Base-by-base conservation (phyloP, 2,113 vertebrate genomes). In the Asarcornis scutulata region DNA sequence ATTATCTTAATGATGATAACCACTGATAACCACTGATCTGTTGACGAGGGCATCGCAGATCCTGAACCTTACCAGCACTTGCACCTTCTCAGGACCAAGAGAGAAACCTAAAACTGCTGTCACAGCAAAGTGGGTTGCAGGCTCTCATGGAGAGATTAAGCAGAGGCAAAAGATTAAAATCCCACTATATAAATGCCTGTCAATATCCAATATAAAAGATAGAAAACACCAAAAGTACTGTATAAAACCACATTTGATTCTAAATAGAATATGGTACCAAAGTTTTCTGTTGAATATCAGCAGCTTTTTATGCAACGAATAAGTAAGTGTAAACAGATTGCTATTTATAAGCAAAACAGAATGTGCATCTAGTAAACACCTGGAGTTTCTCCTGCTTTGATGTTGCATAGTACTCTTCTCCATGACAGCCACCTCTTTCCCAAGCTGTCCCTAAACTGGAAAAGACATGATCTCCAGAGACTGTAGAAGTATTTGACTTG, bases 281-380 rank as follows among this genome's bases (percentile, higher is more conserved):
- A 93, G 38, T 85, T 94, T 87, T 80, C 93, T 76, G 91, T 77
- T 21, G 94, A 95, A 53, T 67, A 88, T 42, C 64, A 67, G 71
- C n/a, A 95, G 29, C 23, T 86, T 86, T 50, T 91, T 69, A 68
- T 95, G 82, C 80, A 90, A 86, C 73, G 73, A 32, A 36, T 94
- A 91, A 91, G 46, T 42, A 62, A 84, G 77, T 18, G 14, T 87
- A 94, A 96, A 86, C 22, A 55, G 58, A 36, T 12, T 60, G 38
- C 91, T 97, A 40, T 93, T 92, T 64, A 87, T 60, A 94, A 62
- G 27, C 42, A 91, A 91, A 55, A 36, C 4, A 88, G 46, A 77
- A 44, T 29, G 4, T 7, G 18, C 50, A 36, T 95, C 40, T 73
- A 84, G 11, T 55, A 83, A 87, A 95, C 91, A 95, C 58, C 74